Percentiles rank a stretch among this genome's conserved stretches.
phyloP scores from a whole-genome alignment of 2,888 invertebrate species.

The Geophilus truncorum region DNA sequence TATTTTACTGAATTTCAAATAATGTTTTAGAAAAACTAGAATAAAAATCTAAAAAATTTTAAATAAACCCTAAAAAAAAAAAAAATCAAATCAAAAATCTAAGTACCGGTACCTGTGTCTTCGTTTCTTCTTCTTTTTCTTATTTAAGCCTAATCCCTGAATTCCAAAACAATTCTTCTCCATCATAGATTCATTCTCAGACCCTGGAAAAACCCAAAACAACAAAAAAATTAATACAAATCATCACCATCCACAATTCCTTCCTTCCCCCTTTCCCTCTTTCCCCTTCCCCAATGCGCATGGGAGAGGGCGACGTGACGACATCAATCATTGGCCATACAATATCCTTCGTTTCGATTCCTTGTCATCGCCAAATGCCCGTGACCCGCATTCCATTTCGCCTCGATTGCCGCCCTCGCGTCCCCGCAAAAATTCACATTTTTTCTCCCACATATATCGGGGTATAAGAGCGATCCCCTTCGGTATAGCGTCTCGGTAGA shows the following conservation, averaged over 20 bases:
- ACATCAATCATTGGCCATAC: constrained; percentile 7
- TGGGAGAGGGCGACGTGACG: no score
- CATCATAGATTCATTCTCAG: constrained; percentile 34
- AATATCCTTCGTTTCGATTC: neutral
- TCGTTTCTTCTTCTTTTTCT: constrained; percentile 92
- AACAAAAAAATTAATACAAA: neutral
- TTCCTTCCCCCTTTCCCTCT: no score
- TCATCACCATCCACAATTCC: neutral
- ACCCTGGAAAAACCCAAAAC: constrained; percentile 28
- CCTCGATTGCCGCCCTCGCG: neutral
- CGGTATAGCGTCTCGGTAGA: no score
- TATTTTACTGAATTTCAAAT: no score
- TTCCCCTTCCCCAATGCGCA: no score
- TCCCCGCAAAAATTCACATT: neutral
- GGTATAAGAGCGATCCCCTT: no score
- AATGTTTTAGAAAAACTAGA: no score
- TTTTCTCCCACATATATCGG: neutral
- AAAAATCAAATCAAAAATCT: neutral
- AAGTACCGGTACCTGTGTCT: constrained; percentile 67
- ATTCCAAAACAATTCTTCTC: constrained; percentile 35
- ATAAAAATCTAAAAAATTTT: no score
- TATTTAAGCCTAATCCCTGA: constrained; percentile 44
- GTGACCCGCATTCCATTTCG: neutral
- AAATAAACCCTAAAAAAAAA: no score
- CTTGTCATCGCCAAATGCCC: neutral